Percentiles rank a stretch among this genome's conserved stretches.
Evolutionary conservation across 1,140 invertebrate genomes (phyloP).

Genomic region (Calephelis nemesis): DNA sequence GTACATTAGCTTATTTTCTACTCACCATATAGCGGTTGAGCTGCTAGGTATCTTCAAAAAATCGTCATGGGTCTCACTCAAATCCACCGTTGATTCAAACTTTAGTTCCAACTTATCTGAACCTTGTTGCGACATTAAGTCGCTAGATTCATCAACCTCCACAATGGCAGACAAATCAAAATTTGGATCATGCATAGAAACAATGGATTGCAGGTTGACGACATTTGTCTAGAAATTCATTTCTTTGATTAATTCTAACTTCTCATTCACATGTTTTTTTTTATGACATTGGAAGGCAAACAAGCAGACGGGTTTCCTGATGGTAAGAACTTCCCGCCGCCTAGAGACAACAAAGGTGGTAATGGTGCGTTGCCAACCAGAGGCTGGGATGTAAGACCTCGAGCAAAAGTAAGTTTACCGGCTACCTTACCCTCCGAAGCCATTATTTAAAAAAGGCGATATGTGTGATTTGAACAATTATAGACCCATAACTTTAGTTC

Average conservation of each 20-base stretch:
- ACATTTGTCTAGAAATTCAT: constrained; percentile 64
- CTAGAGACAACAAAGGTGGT: too few species aligned
- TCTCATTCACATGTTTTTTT: too few species aligned
- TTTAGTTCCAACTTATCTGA: constrained; percentile 64
- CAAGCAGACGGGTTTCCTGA: too few species aligned
- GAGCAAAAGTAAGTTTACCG: too few species aligned
- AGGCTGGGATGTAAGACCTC: too few species aligned
- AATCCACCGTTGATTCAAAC: constrained; percentile 55
- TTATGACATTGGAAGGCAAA: too few species aligned
- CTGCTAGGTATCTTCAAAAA: constrained; percentile 45
- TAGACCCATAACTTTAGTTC: too few species aligned
- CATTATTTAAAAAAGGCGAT: too few species aligned
- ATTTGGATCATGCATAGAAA: constrained; percentile 67
- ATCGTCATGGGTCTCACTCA: constrained; percentile 55
- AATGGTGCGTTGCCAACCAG: too few species aligned
- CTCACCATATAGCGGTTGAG: constrained; percentile 63
- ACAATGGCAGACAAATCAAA: constrained; percentile 73
- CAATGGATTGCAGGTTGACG: constrained; percentile 69
- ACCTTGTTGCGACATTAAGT: constrained; percentile 50
- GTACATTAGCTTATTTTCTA: neutral
- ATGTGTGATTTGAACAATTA: too few species aligned
- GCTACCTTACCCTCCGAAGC: too few species aligned
- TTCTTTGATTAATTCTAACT: neutral
- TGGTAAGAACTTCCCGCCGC: too few species aligned
- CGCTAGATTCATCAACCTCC: constrained; percentile 67